Evolutionary conservation across 1,140 invertebrate genomes (phyloP), one percentile per base, ranked within the genome.

Genomic region (Cherax quadricarinatus): DNA sequence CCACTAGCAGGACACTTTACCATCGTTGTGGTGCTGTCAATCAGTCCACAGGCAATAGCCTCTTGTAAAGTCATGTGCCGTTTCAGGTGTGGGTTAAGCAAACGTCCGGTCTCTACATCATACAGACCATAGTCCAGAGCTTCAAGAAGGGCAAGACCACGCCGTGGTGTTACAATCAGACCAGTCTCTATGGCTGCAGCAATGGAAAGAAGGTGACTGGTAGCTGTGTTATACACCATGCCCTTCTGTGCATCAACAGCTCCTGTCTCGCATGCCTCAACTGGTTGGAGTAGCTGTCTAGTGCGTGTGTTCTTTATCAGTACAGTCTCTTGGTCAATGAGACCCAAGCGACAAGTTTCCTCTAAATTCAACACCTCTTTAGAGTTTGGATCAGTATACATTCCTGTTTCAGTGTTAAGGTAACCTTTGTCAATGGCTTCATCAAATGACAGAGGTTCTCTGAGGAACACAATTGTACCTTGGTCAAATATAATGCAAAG

Each of bases 221-320:
- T 98, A 80, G 96, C 96, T 9, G 97, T 97, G 94, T 98, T 97
- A 82, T 98, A 95, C 53, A 98, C 97, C 94, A 97, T 97, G 93
- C 97, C 97, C 93, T 98, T 98, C 86, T 98, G 97, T 24, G 97
- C 96, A 95, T 99, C 98, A 95, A 98, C 97, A 21, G 98, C 95
- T 41, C 98, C 98, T 94, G 97, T 97, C 75, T 97, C 96, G 95
- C 98, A 98, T 21, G 97, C 98, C 94, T 98, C 98, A 48, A 97
- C 96, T 87, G 99, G 96, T 94, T 97, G 98, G 12, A 98, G 96
- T 88, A 98, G 95, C 94, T 97, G 97, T 94, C 97, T 97, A 94
- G 97, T 98, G 93, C 97, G 96, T 92, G 96, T 96, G 95, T 98
- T 98, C 96, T 98, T 98, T 73, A 99, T 96, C 87, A 98, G 95